Conservation (phyloP, 35 echinoderm and acorn worm genomes). For the Amphiura filiformis region DNA sequence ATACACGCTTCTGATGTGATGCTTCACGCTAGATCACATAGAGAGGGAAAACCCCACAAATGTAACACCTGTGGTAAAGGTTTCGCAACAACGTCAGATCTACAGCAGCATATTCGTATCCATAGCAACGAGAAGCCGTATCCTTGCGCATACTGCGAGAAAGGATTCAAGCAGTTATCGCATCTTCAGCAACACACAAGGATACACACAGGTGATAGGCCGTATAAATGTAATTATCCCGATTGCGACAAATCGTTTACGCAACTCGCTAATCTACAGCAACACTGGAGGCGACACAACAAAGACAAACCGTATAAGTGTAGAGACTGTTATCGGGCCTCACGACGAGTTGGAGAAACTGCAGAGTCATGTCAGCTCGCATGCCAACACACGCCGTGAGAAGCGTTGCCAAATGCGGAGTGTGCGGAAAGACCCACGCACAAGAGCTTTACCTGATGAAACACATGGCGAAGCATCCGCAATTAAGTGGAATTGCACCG, state of each 20-base stretch:
- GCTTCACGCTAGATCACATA: constrained; percentile 82
- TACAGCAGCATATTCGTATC: constrained; percentile 86
- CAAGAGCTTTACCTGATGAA: constrained; percentile 92
- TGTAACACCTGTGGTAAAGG: constrained; percentile 84
- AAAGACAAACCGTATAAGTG: constrained; percentile 99
- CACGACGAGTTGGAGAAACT: constrained; percentile 87
- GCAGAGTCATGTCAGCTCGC: constrained; percentile 81
- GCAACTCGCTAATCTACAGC: constrained; percentile 94
- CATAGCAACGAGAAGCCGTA: constrained; percentile 97
- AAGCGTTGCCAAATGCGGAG: constrained; percentile 74
- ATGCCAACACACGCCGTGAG: constrained; percentile 86
- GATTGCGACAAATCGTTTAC: constrained; percentile 96
- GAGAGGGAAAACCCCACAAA: constrained; percentile 89
- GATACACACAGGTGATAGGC: constrained; percentile 87
- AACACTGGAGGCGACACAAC: constrained; percentile 91
- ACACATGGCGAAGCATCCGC: constrained; percentile 94
- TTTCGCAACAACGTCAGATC: constrained; percentile 85
- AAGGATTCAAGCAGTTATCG: constrained; percentile 89
- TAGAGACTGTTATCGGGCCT: constrained; percentile 86
- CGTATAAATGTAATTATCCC: constrained; percentile 72
- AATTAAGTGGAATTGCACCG: constrained; percentile 17
- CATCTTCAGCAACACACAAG: constrained; percentile 97
- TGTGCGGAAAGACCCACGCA: constrained; percentile 86
- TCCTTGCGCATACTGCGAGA: constrained; percentile 82
- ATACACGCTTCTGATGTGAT: constrained; percentile 83